These are phyloP conservation scores for Galago senegalensis DNA, from an alignment of 2,797 vertebrate species.

Conservation along the genomic window DNA sequence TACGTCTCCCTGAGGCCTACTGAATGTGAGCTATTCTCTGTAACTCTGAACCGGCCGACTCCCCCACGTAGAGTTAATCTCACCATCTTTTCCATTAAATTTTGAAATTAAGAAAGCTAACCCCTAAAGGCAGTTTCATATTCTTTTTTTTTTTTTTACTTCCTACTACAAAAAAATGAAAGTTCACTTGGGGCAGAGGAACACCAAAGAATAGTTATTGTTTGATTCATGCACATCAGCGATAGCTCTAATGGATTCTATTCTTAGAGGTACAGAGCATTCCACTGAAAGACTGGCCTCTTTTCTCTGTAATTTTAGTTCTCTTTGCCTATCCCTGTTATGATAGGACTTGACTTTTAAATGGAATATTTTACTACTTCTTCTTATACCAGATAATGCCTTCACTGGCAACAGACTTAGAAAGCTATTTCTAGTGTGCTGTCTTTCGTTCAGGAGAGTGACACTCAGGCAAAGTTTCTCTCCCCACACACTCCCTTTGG, in stretches of 20 bases:
- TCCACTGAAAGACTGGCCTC: neutral
- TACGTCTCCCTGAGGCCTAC: neutral
- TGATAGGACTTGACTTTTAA: neutral
- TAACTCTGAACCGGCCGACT: neutral
- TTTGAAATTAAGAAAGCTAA: constrained; percentile 2
- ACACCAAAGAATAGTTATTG: neutral
- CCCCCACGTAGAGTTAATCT: neutral
- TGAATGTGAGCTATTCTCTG: neutral
- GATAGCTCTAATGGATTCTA: constrained; percentile 27
- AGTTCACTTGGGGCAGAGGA: neutral
- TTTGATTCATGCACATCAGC: neutral
- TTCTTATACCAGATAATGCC: constrained; percentile 35
- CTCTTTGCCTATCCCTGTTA: constrained; percentile 17
- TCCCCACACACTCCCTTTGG: neutral
- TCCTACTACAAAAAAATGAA: neutral
- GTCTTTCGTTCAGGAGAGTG: constrained; percentile 44
- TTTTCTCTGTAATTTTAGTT: constrained; percentile 60
- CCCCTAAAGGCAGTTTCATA: neutral
- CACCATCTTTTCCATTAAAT: neutral
- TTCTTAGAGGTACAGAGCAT: neutral
- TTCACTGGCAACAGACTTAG: constrained; percentile 65
- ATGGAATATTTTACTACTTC: constrained; percentile 48
- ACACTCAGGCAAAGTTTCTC: neutral
- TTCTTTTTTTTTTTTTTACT: constrained; percentile 12
- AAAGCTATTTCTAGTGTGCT: constrained; percentile 63